Conservation (phyloP, 2,888 invertebrate species). For the Pediacus dermestoides region DNA sequence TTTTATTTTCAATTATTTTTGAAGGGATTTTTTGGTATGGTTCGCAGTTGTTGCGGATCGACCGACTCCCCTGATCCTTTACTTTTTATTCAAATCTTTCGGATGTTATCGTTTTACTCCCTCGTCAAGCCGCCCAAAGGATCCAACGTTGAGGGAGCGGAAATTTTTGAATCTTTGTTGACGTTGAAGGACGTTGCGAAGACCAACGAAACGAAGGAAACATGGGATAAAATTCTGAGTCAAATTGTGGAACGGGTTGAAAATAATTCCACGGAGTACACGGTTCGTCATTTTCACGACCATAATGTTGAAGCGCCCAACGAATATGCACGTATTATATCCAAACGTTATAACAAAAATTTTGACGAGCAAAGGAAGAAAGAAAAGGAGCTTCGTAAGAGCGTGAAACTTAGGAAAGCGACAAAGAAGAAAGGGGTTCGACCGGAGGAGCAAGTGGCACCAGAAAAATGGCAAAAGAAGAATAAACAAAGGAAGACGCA, state of each 20-base stretch:
- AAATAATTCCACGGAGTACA: constrained; percentile 1
- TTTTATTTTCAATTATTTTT: background rate
- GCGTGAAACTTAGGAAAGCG: too few species aligned
- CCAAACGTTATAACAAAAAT: too few species aligned
- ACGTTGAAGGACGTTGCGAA: background rate
- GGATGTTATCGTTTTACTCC: background rate
- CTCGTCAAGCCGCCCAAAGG: background rate
- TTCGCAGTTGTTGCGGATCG: background rate
- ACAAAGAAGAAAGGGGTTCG: too few species aligned
- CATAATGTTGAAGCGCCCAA: background rate
- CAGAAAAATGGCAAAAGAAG: too few species aligned
- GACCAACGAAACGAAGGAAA: background rate
- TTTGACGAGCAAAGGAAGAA: too few species aligned
- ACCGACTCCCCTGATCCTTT: background rate
- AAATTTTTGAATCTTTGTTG: background rate
- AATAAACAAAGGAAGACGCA: too few species aligned
- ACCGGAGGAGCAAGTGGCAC: too few species aligned
- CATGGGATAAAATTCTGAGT: background rate
- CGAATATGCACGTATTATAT: too few species aligned
- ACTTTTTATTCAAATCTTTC: background rate
- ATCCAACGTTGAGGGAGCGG: background rate
- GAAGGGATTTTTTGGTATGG: constrained; percentile 1
- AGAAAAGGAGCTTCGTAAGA: too few species aligned
- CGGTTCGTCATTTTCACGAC: background rate
- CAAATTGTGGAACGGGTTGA: background rate